Base-by-base conservation (phyloP, 1,140 invertebrate species). In the Forficula auricularia region DNA sequence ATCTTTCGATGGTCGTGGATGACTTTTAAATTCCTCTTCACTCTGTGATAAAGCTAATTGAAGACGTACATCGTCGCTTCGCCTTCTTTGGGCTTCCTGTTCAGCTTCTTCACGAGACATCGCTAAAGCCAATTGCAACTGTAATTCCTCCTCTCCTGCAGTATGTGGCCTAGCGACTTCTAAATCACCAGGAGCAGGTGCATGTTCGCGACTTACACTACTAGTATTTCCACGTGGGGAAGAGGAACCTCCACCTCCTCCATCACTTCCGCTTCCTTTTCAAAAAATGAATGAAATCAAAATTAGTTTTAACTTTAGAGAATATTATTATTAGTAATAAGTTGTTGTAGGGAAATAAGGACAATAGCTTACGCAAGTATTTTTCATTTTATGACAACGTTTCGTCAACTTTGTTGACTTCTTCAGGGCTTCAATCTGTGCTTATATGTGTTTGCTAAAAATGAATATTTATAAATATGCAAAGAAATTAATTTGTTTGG, bases 91-190 rank as follows among this genome's bases (percentile, higher is more conserved):
- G 62, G 96, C 85, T 56, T 97, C 90, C 58, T 94, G 82, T 55
- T 98, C 94, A 19, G 92, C 91, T 67, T 99, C 95, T 63, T 99
- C 95, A 46, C 92, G 79, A 40, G 88, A 95, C 85, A 98, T 95
- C 35, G 94, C 95, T 56, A 99, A 67, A 19, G 95, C 95, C 52
- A 99, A 70, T 65, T 98, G 91, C 44, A 98, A 64, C 61, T 99
- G 95, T 46, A 98, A 68, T 62, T 98, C 94, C 68, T 98, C 95
- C 63, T 98, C 95, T 0, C 92, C 92, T 1, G 84, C 80, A 1
- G 91, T 96, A 52, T 90, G 85, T 4, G 94, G 94, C 38, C 94
- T 71, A 16, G 91, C 91, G 58, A 79, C 74, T 66, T 97, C 92
- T 48, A 95, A 65, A 56, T 96, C 91, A 45, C 82, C 70, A 49